phyloP scores from a whole-genome alignment of 2,888 invertebrate species.

The Cyclophora albipunctata region DNA sequence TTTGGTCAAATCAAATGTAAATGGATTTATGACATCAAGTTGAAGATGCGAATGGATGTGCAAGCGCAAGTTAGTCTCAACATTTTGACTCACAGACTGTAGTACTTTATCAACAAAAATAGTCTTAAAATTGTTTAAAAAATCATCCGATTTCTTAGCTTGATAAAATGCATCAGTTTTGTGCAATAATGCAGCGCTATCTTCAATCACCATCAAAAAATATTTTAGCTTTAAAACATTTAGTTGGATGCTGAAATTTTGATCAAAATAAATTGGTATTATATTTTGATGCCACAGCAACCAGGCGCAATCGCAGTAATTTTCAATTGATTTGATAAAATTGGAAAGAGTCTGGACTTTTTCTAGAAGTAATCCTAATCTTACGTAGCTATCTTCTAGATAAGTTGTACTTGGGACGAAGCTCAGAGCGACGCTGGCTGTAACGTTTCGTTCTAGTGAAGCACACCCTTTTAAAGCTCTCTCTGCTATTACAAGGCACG shows the following conservation, averaged over 20 bases:
- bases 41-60: slow-evolving; percentile 95
- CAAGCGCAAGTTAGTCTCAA: slow-evolving; percentile 94
- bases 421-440: slow-evolving; percentile 80
- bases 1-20: slow-evolving; percentile 80
- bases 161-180: slow-evolving; percentile 47
- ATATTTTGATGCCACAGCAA: slow-evolving; percentile 88
- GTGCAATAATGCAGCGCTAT: slow-evolving; percentile 50
- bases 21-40: slow-evolving; percentile 82
- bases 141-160: slow-evolving; percentile 40
- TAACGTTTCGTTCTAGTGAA: slow-evolving; percentile 78
- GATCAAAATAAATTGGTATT: slow-evolving; percentile 84
- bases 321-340: slow-evolving; percentile 73
- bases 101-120: slow-evolving; percentile 76
- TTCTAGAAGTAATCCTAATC: slow-evolving; percentile 76
- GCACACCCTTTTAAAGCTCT: slow-evolving; percentile 78
- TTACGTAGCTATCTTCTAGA: slow-evolving; percentile 78
- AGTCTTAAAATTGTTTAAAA: slow-evolving; percentile 46
- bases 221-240: slow-evolving; percentile 78
- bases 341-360: slow-evolving; percentile 79
- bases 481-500: slow-evolving; percentile 84
- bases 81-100: slow-evolving; percentile 85
- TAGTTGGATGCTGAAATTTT: slow-evolving; percentile 79
- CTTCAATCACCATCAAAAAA: slow-evolving; percentile 63
- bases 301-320: slow-evolving; percentile 83
- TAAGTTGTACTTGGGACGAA: slow-evolving; percentile 78